Percentiles rank a stretch among this genome's conserved stretches.
phyloP scores from a whole-genome alignment of 2,888 invertebrate genomes.

The Artemia sinica region DNA sequence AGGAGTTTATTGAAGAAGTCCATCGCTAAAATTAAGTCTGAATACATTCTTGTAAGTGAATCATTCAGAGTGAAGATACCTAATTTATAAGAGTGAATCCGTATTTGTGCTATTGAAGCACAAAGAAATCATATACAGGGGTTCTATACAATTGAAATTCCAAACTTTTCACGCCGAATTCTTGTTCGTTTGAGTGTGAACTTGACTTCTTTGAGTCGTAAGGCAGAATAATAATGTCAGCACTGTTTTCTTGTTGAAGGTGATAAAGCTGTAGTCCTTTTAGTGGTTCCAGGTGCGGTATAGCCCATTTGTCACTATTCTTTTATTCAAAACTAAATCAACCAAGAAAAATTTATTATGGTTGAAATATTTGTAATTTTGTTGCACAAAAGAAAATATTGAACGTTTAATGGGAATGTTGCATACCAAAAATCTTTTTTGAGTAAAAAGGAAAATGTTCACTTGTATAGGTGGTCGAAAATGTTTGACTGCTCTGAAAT shows the following conservation, averaged over 20 bases:
- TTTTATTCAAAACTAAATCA: constrained; percentile 6
- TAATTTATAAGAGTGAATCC: too few species aligned
- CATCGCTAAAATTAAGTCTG: too few species aligned
- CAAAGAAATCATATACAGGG: neutral
- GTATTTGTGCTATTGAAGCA: too few species aligned
- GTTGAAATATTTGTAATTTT: neutral
- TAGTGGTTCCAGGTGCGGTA: constrained; percentile 13
- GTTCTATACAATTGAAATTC: neutral
- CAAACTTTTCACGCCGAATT: neutral
- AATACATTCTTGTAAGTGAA: too few species aligned
- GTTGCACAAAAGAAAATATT: too few species aligned
- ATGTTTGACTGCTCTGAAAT: too few species aligned
- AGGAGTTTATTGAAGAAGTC: too few species aligned
- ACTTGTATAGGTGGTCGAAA: too few species aligned
- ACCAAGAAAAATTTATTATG: constrained; percentile 9
- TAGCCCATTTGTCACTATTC: constrained; percentile 12
- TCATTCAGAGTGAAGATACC: too few species aligned
- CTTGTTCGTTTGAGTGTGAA: constrained; percentile 10
- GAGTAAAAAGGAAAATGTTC: too few species aligned
- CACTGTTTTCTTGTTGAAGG: constrained; percentile 1
- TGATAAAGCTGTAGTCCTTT: constrained; percentile 13
- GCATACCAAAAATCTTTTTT: too few species aligned
- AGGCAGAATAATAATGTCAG: constrained; percentile 4
- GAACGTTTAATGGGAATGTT: too few species aligned
- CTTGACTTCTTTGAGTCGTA: neutral